Conservation (phyloP, 2,113 vertebrate species). For the Gallinago paraguaiae region DNA sequence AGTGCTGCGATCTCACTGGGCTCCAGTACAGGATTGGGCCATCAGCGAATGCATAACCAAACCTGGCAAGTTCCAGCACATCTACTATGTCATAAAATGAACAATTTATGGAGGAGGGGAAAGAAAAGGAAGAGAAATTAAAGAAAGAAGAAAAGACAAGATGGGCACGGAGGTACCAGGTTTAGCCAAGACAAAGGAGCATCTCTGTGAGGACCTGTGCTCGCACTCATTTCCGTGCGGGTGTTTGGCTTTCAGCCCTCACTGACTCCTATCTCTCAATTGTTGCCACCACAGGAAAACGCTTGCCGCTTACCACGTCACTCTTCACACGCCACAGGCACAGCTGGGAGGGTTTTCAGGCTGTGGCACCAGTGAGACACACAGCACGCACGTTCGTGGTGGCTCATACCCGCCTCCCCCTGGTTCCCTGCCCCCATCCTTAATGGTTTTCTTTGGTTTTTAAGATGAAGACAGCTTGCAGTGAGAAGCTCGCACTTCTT, state of each 20-base stretch:
- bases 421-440: background rate
- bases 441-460: background rate
- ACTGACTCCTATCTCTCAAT: slow-evolving; percentile 11
- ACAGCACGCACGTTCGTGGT: fast-evolving
- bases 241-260: slow-evolving; percentile 2
- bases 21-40: background rate
- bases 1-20: background rate
- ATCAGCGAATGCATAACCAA: background rate
- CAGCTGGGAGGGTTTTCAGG: background rate
- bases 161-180: background rate
- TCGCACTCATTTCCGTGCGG: background rate
- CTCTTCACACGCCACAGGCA: background rate
- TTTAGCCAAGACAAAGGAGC: background rate
- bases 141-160: background rate
- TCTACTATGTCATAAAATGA: background rate
- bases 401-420: background rate
- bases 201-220: background rate
- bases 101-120: background rate
- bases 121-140: background rate
- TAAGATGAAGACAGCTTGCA: background rate
- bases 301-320: slow-evolving; percentile 27
- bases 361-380: background rate
- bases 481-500: background rate
- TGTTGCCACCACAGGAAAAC: slow-evolving; percentile 42
- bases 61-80: background rate